Evolutionary conservation across 2,888 invertebrate species (phyloP).

Genomic region (Synanthedon formicaeformis): DNA sequence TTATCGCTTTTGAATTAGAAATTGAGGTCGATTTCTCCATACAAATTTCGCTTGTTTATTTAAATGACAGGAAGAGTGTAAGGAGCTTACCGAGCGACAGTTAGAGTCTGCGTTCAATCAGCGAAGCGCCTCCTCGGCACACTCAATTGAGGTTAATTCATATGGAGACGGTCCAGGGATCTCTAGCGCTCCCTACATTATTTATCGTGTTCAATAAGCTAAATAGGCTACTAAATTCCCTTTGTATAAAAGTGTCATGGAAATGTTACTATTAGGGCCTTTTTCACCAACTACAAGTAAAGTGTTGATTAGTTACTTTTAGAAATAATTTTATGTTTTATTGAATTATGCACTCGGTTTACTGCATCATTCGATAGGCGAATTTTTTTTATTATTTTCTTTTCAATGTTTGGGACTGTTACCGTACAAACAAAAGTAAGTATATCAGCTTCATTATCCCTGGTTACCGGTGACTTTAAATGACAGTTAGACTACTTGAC

Average conservation of each 20-base stretch:
- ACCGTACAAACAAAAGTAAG: too few species aligned
- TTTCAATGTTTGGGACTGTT: too few species aligned
- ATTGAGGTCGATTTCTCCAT: conserved; percentile 7
- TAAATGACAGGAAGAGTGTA: conserved; percentile 34
- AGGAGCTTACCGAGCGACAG: conserved; percentile 34
- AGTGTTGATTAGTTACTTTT: too few species aligned
- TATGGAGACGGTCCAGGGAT: conserved; percentile 60
- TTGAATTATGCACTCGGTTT: too few species aligned
- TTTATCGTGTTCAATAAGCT: conserved; percentile 58
- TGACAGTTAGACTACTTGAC: too few species aligned
- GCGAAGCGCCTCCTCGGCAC: conserved; percentile 61
- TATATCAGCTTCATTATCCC: too few species aligned
- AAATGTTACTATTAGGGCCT: background rate
- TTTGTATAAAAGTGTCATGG: conserved; percentile 12
- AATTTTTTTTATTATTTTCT: too few species aligned
- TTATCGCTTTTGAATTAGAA: conserved; percentile 2
- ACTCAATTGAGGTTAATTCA: conserved; percentile 69
- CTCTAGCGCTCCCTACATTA: conserved; percentile 59
- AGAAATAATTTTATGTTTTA: too few species aligned
- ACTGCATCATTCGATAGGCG: too few species aligned
- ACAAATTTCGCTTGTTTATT: conserved; percentile 22
- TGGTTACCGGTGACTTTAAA: too few species aligned
- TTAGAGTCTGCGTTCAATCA: conserved; percentile 58
- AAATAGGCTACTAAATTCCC: conserved; percentile 44
- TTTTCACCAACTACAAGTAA: too few species aligned